A percentile compares a stretch with the other conserved stretches of the same genome.
phyloP scores from a whole-genome alignment of 2,113 vertebrate species.

The Acanthochromis polyacanthus region DNA sequence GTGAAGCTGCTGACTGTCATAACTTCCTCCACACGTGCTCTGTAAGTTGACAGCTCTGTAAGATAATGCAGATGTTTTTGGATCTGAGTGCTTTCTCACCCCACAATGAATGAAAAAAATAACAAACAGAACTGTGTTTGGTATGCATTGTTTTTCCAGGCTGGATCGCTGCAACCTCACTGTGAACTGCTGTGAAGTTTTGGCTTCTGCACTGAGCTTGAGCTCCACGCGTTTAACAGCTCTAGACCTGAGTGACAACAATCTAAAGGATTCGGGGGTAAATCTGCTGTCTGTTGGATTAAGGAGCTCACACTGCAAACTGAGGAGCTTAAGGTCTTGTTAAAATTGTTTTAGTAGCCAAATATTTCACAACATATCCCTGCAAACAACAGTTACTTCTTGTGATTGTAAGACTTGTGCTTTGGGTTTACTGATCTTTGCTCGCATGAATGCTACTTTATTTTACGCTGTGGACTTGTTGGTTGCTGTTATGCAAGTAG shows the following conservation, averaged over 20 bases:
- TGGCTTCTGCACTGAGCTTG: slow-evolving; percentile 32
- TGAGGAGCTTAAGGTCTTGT: slow-evolving; percentile 45
- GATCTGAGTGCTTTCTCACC: too few relatives aligned
- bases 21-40: slow-evolving; percentile 39
- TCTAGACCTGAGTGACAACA: slow-evolving; percentile 54
- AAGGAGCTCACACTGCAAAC: slow-evolving; percentile 38
- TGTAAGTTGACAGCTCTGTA: slow-evolving; percentile 35
- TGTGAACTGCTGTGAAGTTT: slow-evolving; percentile 32
- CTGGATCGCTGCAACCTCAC: slow-evolving; percentile 51
- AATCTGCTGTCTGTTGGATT: slow-evolving; percentile 8
- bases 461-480: neutral
- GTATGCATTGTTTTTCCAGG: slow-evolving; percentile 8
- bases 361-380: neutral
- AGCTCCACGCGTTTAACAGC: slow-evolving; percentile 28
- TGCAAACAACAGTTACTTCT: neutral
- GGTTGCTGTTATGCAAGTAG: neutral
- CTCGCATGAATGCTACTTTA: too few relatives aligned
- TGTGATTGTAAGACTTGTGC: neutral
- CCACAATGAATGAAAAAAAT: too few relatives aligned
- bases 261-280: slow-evolving; percentile 35
- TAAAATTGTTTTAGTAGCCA: neutral
- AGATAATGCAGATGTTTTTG: neutral
- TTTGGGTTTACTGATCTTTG: neutral
- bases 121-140: neutral
- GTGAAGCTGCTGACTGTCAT: slow-evolving; percentile 45